phyloP scores from a whole-genome alignment of 2,888 invertebrate species.

The Saturnia japonica region DNA sequence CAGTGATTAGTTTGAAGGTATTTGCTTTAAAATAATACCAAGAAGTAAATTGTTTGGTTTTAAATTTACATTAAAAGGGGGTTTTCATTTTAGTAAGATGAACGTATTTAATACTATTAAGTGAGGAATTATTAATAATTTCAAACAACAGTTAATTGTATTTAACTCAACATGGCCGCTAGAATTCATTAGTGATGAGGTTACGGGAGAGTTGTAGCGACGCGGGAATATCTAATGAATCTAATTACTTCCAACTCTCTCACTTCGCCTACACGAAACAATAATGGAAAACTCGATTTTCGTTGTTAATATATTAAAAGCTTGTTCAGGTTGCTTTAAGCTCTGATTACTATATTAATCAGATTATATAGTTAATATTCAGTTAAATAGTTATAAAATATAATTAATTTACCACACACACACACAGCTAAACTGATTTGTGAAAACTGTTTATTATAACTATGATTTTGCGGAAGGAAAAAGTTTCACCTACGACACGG shows the following conservation, averaged over 20 bases:
- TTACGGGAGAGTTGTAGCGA: slow-evolving; percentile 3
- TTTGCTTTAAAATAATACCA: too few species aligned
- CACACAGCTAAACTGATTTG: too few species aligned
- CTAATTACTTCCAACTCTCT: background rate
- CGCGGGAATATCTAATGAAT: background rate
- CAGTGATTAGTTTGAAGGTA: too few species aligned
- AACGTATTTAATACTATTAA: too few species aligned
- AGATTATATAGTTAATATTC: background rate
- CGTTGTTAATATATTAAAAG: background rate
- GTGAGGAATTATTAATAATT: background rate
- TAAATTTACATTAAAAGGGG: too few species aligned
- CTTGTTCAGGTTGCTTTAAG: background rate
- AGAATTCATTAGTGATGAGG: background rate
- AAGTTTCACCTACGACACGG: too few species aligned
- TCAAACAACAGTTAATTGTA: background rate
- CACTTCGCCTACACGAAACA: background rate
- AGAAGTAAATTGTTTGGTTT: too few species aligned
- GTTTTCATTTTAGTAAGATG: too few species aligned
- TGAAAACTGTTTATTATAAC: too few species aligned
- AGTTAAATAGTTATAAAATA: background rate
- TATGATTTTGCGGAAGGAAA: too few species aligned
- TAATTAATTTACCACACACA: too few species aligned
- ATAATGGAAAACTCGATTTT: background rate
- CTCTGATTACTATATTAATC: background rate
- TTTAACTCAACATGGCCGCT: background rate